Conservation (phyloP, 2,888 invertebrate genomes). For the Leucophenga maculata region DNA sequence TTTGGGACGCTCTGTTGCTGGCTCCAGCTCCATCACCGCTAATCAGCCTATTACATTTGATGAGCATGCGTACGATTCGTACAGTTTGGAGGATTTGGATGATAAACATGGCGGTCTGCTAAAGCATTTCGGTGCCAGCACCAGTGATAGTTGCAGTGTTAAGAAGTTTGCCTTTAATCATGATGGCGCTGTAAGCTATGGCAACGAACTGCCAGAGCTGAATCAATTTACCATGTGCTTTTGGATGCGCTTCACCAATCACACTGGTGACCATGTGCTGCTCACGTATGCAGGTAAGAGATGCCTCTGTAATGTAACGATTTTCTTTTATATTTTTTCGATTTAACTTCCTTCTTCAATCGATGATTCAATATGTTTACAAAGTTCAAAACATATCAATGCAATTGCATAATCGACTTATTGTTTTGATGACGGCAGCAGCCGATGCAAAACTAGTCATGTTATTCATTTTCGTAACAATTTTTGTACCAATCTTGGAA, state of each 20-base stretch:
- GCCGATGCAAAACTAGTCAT: too few species aligned
- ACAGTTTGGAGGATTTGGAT: conserved; percentile 48
- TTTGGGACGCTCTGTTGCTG: background rate
- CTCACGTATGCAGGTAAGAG: conserved; percentile 86
- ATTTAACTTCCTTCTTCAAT: too few species aligned
- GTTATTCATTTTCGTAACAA: too few species aligned
- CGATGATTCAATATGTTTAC: too few species aligned
- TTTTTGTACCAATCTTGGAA: too few species aligned
- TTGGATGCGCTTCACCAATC: conserved; percentile 88
- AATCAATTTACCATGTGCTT: conserved; percentile 88
- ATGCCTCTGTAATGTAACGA: background rate
- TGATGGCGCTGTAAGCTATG: conserved; percentile 81
- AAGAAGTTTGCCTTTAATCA: conserved; percentile 81
- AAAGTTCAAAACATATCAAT: too few species aligned
- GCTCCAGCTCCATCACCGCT: background rate
- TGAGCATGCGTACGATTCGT: conserved; percentile 54
- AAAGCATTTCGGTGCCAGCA: conserved; percentile 36
- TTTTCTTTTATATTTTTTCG: background rate
- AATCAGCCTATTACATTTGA: conserved; percentile 42
- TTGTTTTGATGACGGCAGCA: too few species aligned
- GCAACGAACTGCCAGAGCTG: conserved; percentile 80
- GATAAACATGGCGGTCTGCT: background rate
- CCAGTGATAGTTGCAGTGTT: conserved; percentile 77
- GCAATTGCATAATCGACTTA: too few species aligned
- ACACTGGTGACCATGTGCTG: conserved; percentile 85